Base-by-base conservation (phyloP, 2,113 vertebrate genomes). In the Sigmodon hispidus region DNA sequence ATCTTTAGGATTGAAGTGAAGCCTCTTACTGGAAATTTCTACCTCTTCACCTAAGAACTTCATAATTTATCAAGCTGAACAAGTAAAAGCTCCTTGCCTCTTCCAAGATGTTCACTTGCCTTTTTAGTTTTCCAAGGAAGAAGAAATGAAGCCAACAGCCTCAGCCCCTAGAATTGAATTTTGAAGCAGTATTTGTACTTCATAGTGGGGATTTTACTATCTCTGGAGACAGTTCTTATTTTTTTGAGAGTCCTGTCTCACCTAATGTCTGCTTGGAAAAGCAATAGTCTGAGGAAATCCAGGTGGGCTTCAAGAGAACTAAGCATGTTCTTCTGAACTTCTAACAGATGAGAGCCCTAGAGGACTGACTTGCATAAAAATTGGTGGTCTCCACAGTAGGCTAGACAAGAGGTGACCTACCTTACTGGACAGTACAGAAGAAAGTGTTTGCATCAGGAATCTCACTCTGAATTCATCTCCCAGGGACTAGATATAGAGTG, bases 11-110 rank as follows among this genome's bases (percentile, higher is more conserved):
- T 84, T 31, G 45, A 75, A 24, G 70, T 34, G 55, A 84, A 77
- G 15, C 67, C 24, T 77, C 65, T 22, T 91, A 43, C 59, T 89
- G 84, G 67, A 93, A 89, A 17, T 63, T 93, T 94, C 69, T 55
- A 5, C 15, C 13, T 69, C 55, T 83, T 43, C 26, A 43, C 24
- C 24, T 13, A 77, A 31, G 19, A 93, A 92, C 43, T 75, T 90
- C 55, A 21, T 55, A 61, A 94, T 90, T 90, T 61, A 87, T 67
- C 48, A 92, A 40, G 31, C 3, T 73, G 22, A 40, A 21, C 67
- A 90, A 92, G 34, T 86, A 73, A 50, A 90, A 85, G 36, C 5
- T 45, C 36, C 21, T 48, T 1, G 15, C 34, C 11, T 92, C 80
- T 93, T 92, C 43, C 34, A 79, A 22, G 34, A 86, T 50, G 86